Evolutionary conservation across 2,797 vertebrate genomes (phyloP), one percentile per base, ranked within the genome.

Genomic region (Epinephelus awoara): DNA sequence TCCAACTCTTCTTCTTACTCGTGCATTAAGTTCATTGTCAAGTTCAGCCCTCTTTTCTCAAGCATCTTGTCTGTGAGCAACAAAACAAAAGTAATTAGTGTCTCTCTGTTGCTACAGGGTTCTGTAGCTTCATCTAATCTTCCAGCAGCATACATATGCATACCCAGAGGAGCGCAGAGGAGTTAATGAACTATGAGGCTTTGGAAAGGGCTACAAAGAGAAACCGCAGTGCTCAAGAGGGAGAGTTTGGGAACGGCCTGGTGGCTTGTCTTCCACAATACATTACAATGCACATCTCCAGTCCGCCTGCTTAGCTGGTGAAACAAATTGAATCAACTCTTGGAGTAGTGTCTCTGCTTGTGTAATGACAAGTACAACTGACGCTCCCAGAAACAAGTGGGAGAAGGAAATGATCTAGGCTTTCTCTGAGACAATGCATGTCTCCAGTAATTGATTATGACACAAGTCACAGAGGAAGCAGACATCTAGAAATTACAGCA

Each of bases 61-160:
- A 85, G 77, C 73, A 69, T 89, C 67, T 74, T 67, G 68, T 88
- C 83, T 77, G 63, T 68, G 72, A 80, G 77, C 71, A 75, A 69
- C 77, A 83, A 84, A 93, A 86, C 88, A 88, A 79, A 92, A 85
- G 88, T 85, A 89, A 88, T 91, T 91, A 88, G 85, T 79, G 81
- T 83, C 83, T 82, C 55, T 70, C 67, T 87, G 34, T 65, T 51
- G 78, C 80, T 80, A 42, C 72, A 15, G 83, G 84, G 85, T 67
- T 82, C 73, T 71, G 73, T 65, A 75, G 70, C 72, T 68, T 80
- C 82, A 80, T 85, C 87, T 87, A 80, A 86, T 88, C 82, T 77
- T 72, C 67, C 78, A 52, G 57, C 44, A 62, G 71, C 72, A 73
- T 61, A 47, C 78, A 68, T 62, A 70, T 76, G 51, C 66, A 54